Base-by-base conservation (phyloP, 2,888 invertebrate species). In the Drosophila sordidapex region DNA sequence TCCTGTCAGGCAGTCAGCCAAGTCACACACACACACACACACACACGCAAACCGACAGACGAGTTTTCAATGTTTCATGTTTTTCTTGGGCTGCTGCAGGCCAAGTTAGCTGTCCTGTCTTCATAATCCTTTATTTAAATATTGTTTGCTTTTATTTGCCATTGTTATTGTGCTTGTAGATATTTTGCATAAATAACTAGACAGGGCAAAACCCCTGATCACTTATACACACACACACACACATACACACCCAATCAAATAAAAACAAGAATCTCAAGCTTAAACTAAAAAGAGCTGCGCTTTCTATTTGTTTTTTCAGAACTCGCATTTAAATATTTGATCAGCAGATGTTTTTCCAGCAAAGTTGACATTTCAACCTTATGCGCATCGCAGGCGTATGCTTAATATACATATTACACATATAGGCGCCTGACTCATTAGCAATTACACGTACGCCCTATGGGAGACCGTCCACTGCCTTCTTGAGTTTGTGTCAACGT, bases 71-170 rank as follows among this genome's bases (percentile, higher is more conserved):
- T 70, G 27, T 75, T 81, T 60, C 46, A 60, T 73, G 69, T 69
- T 74, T 72, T 74, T 63, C 52, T 58, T 71, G 53, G 35, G 66
- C 52, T 54, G 62, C 76, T 80, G 77, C 81, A 77, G 77, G 80
- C 77, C 59, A 77, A 71, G 65, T 70, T 75, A 52, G 62, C 59
- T 67, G 63, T 71, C 58, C 71, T 76, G 76, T 75, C 64, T 64
- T 74, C 82, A 84, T 84, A 87, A 84, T 84, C 87, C 89, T 83
- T 89, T 89, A 89, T 89, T 84, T 79, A 89, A 84, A 84, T 89
- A 86, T 87, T 81, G 76, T 79, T 72, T 84, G 79, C 73, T 76
- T 72, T 74, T 87, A 89, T 89, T 89, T 84, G 87, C 68, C 70
- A 66, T 79, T 77, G 82, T 79, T 81, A 79, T 83, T 83, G 73